Conservation (phyloP, 2,888 invertebrate genomes). For the Lasioglossum zephyrum region DNA sequence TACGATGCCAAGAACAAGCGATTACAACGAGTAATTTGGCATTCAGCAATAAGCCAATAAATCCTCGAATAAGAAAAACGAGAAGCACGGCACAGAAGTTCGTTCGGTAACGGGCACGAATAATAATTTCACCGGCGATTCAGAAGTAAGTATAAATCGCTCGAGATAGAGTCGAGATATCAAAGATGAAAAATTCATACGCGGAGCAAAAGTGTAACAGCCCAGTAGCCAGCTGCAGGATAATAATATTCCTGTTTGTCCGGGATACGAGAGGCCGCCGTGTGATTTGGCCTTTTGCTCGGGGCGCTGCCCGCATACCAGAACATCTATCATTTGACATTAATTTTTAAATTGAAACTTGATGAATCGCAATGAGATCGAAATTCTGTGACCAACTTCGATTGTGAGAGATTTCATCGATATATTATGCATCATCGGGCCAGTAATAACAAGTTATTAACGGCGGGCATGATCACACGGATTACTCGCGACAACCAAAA, state of each 20-base stretch:
- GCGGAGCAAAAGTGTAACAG: slow-evolving; percentile 30
- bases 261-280: slow-evolving; percentile 57
- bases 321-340: slow-evolving; percentile 64
- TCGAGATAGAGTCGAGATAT: neutral
- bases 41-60: neutral
- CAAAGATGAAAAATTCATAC: slow-evolving; percentile 7
- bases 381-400: slow-evolving; percentile 9
- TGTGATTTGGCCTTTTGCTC: slow-evolving; percentile 63
- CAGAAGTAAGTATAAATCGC: slow-evolving; percentile 7
- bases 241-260: slow-evolving; percentile 61
- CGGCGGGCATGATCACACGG: neutral
- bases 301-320: slow-evolving; percentile 55
- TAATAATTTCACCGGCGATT: slow-evolving; percentile 8
- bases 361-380: slow-evolving; percentile 44
- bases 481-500: neutral
- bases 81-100: neutral
- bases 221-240: slow-evolving; percentile 31
- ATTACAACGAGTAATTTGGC: neutral
- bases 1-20: neutral
- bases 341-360: slow-evolving; percentile 56
- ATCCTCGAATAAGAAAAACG: neutral
- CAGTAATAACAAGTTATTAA: neutral
- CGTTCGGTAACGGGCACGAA: neutral
- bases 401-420: neutral
- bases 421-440: neutral